Conservation (phyloP, 1,140 invertebrate genomes). For the Linepithema humile region DNA sequence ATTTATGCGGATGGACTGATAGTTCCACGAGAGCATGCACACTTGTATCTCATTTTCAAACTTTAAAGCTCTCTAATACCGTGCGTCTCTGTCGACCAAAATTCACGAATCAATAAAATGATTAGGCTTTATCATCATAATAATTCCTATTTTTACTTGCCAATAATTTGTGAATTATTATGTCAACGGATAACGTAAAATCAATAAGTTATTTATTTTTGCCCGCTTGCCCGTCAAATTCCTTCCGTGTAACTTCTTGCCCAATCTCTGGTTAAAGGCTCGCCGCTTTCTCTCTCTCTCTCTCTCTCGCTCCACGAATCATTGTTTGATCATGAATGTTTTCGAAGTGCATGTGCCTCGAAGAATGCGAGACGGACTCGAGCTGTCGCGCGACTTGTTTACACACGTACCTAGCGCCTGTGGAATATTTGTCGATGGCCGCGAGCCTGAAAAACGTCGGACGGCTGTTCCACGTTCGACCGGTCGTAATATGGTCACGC, state of each 20-base stretch:
- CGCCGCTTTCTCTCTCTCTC: no score
- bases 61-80: slow-evolving; percentile 44
- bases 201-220: neutral
- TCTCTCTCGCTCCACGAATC: neutral
- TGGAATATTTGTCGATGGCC: slow-evolving; percentile 49
- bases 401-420: neutral
- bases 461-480: neutral
- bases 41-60: slow-evolving; percentile 44
- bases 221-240: neutral
- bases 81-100: neutral
- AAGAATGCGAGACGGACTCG: slow-evolving; percentile 16
- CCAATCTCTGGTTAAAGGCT: neutral
- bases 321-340: neutral
- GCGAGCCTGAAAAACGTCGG: slow-evolving; percentile 31
- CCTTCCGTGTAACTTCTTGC: neutral
- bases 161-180: neutral
- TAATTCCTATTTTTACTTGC: neutral
- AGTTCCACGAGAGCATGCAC: slow-evolving; percentile 1
- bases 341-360: neutral
- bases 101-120: slow-evolving; percentile 12
- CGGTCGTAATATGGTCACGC: slow-evolving; percentile 44
- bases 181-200: neutral
- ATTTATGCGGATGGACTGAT: slow-evolving; percentile 35
- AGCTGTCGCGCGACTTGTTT: slow-evolving; percentile 37
- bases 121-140: neutral